Base-by-base conservation (phyloP, 2,113 vertebrate species). In the Pedetes capensis region DNA sequence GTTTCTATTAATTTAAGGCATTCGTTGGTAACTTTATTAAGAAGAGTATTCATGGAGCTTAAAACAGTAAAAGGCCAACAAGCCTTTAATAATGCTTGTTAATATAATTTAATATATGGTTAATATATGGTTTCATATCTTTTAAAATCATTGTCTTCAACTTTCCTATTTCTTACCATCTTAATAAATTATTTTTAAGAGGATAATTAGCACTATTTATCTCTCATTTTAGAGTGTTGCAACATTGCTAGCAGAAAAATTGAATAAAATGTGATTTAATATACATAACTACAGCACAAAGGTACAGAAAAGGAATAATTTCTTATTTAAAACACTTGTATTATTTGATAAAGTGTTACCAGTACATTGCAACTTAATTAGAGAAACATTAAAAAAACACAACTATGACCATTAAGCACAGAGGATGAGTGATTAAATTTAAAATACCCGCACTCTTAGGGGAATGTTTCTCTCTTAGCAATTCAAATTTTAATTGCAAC, bases 341-440 rank as follows among this genome's bases (percentile, higher is more conserved):
- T 59, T 89, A 14, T 32, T 83, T 92, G 32, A 55, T 87, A 63
- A 92, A 88, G 74, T 22, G 39, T 81, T 95, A 86, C 61, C 72
- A 63, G 37, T 80, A 69, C 3, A 55, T 42, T 32, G 27, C 14
- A 74, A 63, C 42, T 47, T 84, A 78, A 71, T 74, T 93, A 81
- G 68, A 59, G 78, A 80, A 80, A 94, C 59, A 51, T 69, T 42
- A 53, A 71, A 87, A 93, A 71, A 80, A 96, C 92, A 75, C 3
- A 57, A n/a, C 32, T 49, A 47, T 49, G 25, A 34, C 13, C 93
- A 89, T 94, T 93, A 59, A 74, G 88, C 14, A 92, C 22, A 72
- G 17, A 94, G 23, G 69, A 95, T 89, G 47, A 96, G 90, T 55
- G 20, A 95, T 94, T 92, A 85, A 49, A 79, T 92, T 37, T 84